Evolutionary conservation across 2,113 vertebrate species (phyloP), one percentile per base, ranked within the genome.

Genomic region (Otis tarda): DNA sequence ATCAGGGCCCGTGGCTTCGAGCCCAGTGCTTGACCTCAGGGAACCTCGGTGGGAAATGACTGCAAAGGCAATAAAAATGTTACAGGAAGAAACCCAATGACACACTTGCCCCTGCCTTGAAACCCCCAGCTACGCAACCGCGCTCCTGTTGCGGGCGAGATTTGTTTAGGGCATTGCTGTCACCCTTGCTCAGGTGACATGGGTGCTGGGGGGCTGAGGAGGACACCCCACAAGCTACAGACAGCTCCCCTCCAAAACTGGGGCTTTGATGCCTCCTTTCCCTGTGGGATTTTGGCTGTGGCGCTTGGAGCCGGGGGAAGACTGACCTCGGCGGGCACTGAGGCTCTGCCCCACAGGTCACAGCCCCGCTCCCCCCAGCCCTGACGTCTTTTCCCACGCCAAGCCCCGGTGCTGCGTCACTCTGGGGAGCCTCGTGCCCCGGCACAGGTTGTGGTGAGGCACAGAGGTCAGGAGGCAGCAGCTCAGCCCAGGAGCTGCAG

Each of bases 311-410:
- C 69, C 35, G 10, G 67, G 82, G 49, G 39, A 7, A 53, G 1
- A 45, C 45, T 94, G 95, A 88, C 87, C 92, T 55, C 5, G 0
- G 24, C 14, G 1, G 81, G 23, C 68, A 70, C 39, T 3, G 1
- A 60, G 75, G 83, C 65, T 85, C 82, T 85, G 92, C 78, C 78
- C 83, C 9, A 0, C 0, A 56, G 91, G 87, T 93, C 71, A 30
- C 78, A 82, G 57, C 35, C 53, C 31, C 14, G 3, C 14, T 73
- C 21, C n/a, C 49, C 88, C 52, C 31, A 0, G 28, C 61, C 94
- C 71, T 95, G 95, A 97, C 96, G 95, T 97, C 94, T 75, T 82
- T 96, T 97, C 96, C 96, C 96, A 96, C 83, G 87, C 90, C 2
- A 23, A 53, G 8, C n/a, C 61, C 35, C 0, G 3, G 37, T 24